Evolutionary conservation across 2,113 vertebrate species (phyloP), one percentile per base, ranked within the genome.

Genomic region (Pandion haliaetus): DNA sequence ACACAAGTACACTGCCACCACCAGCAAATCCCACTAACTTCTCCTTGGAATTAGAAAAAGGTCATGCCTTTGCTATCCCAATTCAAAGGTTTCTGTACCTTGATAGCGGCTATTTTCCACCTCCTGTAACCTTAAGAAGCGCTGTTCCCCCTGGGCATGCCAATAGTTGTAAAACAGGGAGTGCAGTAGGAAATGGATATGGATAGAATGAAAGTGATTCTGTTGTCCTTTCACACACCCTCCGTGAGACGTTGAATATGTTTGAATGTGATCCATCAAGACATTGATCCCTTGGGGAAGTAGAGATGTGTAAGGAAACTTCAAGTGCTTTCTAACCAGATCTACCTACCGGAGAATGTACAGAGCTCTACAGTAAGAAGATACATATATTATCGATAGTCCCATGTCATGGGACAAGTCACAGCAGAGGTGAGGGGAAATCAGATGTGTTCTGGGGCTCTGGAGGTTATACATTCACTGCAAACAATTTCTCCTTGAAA

Each of bases 211-310:
- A 98, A 98, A 98, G 95, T 47, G 94, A 98, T 97, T 98, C 96
- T 97, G 97, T 98, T 98, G 98, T 98, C 96, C 97, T 97, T 97
- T 98, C 85, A 94, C 97, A 98, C 97, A 97, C 97, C 92, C 97
- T 97, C 93, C 77, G 90, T 95, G 96, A 98, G 98, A 97, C 93
- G 97, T 97, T 98, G 95, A 98, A 97, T 97, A 93, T 94, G 93
- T 96, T 96, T 98, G 96, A 98, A 96, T 97, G 97, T 94, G 97
- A 98, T 98, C 98, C 97, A 99, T 98, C 97, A 98, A 97, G 91
- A 86, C 96, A 98, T 98, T 97, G 98, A 98, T 98, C 97, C 93
- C 90, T 49, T 92, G 78, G 95, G 97, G 97, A 97, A 97, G 96
- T 63, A 78, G 94, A 96, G 95, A 97, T 97, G 95, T 86, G 96